Conservation (phyloP, 2,797 vertebrate species). For the Zenarchopterus dispar region DNA sequence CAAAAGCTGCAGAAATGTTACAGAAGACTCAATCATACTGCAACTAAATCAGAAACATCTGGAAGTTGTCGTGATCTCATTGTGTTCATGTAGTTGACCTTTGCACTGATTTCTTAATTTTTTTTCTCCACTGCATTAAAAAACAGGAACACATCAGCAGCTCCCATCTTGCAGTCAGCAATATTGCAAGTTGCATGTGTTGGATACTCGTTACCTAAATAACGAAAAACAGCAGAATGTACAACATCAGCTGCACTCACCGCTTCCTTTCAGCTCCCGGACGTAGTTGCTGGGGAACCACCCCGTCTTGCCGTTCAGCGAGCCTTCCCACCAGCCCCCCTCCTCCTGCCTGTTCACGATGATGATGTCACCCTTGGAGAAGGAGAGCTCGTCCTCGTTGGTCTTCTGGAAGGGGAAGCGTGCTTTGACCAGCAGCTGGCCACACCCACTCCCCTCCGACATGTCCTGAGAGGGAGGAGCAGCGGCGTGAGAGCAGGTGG, state of each 20-base stretch:
- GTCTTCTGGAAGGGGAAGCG: constrained; percentile 95
- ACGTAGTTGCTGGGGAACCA: constrained; percentile 99
- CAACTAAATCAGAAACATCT: no score
- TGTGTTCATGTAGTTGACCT: no score
- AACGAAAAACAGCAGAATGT: background rate
- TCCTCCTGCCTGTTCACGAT: constrained; percentile 92
- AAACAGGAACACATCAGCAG: no score
- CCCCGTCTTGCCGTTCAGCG: constrained; percentile 87
- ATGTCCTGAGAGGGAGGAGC: constrained; percentile 86
- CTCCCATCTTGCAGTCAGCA: no score
- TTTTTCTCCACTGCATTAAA: no score
- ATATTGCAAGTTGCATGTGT: no score
- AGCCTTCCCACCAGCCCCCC: constrained; percentile 98
- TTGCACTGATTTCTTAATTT: no score
- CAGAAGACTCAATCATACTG: no score
- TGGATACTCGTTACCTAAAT: background rate
- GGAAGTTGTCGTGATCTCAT: no score
- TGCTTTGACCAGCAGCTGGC: constrained; percentile 90
- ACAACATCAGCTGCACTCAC: constrained; percentile 74
- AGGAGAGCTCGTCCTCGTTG: constrained; percentile 96
- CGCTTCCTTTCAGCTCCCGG: constrained; percentile 91
- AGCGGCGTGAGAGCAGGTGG: background rate
- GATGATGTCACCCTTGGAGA: constrained; percentile 93
- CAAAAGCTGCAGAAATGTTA: no score
- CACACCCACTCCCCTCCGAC: constrained; percentile 89